Percentiles rank a stretch among this genome's conserved stretches.
Conservation (phyloP, 30 jellyfish, hydroid and myxozoan species). For the Pelagia noctiluca region DNA sequence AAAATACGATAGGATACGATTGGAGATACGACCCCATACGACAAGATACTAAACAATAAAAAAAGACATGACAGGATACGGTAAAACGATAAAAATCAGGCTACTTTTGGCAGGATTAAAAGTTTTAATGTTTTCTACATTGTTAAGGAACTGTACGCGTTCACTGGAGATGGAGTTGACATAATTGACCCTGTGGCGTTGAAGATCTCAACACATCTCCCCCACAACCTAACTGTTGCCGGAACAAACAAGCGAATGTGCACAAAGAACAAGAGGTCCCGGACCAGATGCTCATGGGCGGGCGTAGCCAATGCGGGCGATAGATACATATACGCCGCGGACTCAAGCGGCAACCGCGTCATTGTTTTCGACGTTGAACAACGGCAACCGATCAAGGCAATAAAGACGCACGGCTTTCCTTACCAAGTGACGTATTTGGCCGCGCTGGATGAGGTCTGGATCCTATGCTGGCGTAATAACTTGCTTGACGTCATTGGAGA, state of each 20-base stretch:
- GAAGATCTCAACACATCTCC: neutral
- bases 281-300: constrained; percentile 33
- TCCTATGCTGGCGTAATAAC: constrained; percentile 57
- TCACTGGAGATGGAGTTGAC: constrained; percentile 9
- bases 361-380: constrained; percentile 30
- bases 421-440: constrained; percentile 31
- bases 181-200: neutral
- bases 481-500: constrained; percentile 43
- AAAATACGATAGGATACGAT: too few relatives aligned
- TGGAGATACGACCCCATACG: too few relatives aligned
- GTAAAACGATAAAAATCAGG: too few relatives aligned
- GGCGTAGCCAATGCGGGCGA: constrained; percentile 9
- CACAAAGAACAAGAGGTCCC: neutral
- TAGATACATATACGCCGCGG: constrained; percentile 28
- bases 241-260: constrained; percentile 27
- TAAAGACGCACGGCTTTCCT: constrained; percentile 46
- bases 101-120: too few relatives aligned
- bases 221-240: neutral
- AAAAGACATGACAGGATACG: too few relatives aligned
- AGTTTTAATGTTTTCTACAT: too few relatives aligned
- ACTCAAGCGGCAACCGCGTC: constrained; percentile 30
- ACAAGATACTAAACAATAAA: too few relatives aligned
- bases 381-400: constrained; percentile 44
- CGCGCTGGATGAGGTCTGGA: constrained; percentile 68
- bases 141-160: constrained; percentile 20